Conservation (phyloP, 2,113 vertebrate genomes). For the Hippocampus barbouri region DNA sequence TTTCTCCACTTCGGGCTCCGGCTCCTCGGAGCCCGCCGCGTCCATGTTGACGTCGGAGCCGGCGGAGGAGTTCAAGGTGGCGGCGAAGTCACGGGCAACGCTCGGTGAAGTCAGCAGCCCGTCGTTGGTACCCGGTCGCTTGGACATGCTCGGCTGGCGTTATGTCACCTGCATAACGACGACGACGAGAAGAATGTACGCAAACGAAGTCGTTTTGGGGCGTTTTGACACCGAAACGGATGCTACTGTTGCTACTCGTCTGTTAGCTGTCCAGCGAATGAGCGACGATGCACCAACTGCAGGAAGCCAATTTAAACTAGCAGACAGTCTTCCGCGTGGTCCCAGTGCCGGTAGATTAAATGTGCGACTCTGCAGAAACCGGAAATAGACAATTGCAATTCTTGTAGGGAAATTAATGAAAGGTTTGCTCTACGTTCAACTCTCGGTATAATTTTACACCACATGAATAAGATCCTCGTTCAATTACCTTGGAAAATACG, state of each 20-base stretch:
- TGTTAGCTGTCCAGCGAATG: not conserved
- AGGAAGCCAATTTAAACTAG: not conserved
- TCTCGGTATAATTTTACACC: no score
- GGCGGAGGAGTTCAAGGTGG: conserved; percentile 27
- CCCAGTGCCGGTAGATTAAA: conserved; percentile 19
- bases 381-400: not conserved
- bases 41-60: not conserved
- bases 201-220: no score
- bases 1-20: conserved; percentile 56
- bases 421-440: no score
- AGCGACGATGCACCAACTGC: not conserved
- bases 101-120: conserved; percentile 57
- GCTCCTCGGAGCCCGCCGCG: conserved; percentile 26
- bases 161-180: conserved; percentile 18
- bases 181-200: not conserved
- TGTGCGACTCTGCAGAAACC: not conserved
- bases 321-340: conserved; percentile 40
- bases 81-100: conserved; percentile 40
- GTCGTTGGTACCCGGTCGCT: conserved; percentile 58
- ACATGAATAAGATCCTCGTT: no score
- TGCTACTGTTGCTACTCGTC: not conserved
- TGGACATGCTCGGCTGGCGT: conserved; percentile 59
- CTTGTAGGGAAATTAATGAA: no score
- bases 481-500: no score
- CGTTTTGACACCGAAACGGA: not conserved